phyloP scores from a whole-genome alignment of 2,797 vertebrate genomes.

The Saxicola maurus region DNA sequence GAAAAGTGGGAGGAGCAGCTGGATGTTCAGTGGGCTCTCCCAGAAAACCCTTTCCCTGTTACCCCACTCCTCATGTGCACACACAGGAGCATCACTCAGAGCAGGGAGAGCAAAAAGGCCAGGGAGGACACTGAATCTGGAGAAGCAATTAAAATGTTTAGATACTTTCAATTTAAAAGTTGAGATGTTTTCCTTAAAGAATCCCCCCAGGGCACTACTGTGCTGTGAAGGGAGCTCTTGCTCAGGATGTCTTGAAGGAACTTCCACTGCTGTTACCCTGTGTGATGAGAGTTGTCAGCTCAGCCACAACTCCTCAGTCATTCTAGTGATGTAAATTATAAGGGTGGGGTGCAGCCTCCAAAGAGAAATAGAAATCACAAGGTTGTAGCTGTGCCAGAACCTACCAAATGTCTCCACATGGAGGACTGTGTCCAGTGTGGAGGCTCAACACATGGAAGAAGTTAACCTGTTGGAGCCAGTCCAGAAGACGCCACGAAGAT shows the following conservation, averaged over 20 bases:
- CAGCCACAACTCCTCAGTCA: background rate
- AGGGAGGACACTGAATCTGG: background rate
- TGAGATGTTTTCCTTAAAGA: background rate
- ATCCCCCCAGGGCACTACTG: too few relatives aligned
- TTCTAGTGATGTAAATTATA: background rate
- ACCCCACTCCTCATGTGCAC: background rate
- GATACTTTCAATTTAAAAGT: background rate
- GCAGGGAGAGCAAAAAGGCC: background rate
- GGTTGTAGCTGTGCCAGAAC: background rate
- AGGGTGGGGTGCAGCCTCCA: background rate
- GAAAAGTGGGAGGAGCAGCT: background rate
- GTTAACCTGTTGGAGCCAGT: background rate
- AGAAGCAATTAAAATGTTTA: background rate
- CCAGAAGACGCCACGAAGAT: fast-evolving
- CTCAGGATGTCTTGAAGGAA: background rate
- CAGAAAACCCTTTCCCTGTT: background rate
- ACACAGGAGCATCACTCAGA: background rate
- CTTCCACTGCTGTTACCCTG: background rate
- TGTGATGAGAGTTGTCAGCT: background rate
- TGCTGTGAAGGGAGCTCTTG: background rate
- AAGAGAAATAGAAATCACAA: background rate
- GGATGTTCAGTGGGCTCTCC: background rate
- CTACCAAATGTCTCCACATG: background rate
- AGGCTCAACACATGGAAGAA: background rate
- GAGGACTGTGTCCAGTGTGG: background rate